phyloP scores from a whole-genome alignment of 2,113 vertebrate genomes.

The Callospermophilus lateralis region DNA sequence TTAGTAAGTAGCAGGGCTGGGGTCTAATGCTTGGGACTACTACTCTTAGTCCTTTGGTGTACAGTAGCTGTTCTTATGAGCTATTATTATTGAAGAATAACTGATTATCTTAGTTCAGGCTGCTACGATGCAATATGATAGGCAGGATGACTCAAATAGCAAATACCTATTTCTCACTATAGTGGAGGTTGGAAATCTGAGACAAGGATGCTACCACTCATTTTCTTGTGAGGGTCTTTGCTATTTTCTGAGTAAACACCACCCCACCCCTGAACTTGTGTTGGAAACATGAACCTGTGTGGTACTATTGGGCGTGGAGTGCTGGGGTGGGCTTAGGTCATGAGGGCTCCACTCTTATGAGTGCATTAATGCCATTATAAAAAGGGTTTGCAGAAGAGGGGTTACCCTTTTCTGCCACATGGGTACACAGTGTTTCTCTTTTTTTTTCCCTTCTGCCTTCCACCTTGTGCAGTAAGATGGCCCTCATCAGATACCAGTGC shows the following conservation, averaged over 20 bases:
- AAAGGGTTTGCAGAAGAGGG: not conserved
- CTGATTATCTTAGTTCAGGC: not conserved
- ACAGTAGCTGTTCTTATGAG: not conserved
- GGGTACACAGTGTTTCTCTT: not conserved
- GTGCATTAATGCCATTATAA: not conserved
- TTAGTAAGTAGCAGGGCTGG: not conserved
- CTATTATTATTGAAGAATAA: not conserved
- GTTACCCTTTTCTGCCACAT: not conserved
- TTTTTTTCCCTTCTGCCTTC: not conserved
- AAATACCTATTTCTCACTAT: not conserved
- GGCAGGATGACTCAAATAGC: not conserved
- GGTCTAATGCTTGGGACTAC: not conserved
- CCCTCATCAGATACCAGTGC: not conserved
- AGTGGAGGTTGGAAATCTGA: not conserved
- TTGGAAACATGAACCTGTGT: not conserved
- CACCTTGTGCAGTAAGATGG: not conserved
- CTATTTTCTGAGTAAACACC: not conserved
- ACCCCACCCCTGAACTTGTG: not conserved
- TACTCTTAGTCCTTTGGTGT: not conserved
- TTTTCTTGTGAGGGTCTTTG: not conserved
- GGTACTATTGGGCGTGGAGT: rapidly evolving
- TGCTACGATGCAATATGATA: not conserved
- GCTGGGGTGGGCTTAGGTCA: not conserved
- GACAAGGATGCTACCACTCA: not conserved
- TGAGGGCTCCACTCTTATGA: not conserved